These are phyloP conservation scores for Pegoplata infirma DNA, from an alignment of 2,888 invertebrate species.

Conservation along the genomic window DNA sequence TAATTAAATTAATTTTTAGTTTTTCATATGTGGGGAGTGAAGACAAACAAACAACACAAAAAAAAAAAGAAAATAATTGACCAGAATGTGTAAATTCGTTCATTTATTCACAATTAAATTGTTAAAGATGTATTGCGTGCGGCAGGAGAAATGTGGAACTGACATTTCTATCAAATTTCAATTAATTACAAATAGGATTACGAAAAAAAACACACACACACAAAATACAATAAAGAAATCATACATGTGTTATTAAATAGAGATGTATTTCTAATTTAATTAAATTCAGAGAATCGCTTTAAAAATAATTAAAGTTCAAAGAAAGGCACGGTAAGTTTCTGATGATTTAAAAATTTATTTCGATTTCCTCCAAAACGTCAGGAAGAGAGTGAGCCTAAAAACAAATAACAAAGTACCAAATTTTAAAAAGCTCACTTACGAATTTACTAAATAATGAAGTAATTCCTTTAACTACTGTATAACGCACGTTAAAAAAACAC, in stretches of 20 bases:
- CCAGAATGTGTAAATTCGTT: neutral
- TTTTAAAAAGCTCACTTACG: too few relatives aligned
- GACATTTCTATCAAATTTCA: slow-evolving; percentile 54
- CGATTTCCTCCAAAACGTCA: too few relatives aligned
- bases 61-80: too few relatives aligned
- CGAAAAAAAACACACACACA: neutral
- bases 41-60: neutral
- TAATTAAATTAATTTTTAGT: slow-evolving; percentile 51
- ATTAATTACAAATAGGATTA: slow-evolving; percentile 42
- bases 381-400: too few relatives aligned
- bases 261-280: neutral
- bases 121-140: slow-evolving; percentile 42
- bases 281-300: neutral
- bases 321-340: too few relatives aligned
- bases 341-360: too few relatives aligned
- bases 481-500: too few relatives aligned
- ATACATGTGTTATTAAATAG: neutral
- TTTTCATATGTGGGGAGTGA: neutral
- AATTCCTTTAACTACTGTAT: too few relatives aligned
- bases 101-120: slow-evolving; percentile 35
- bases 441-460: too few relatives aligned
- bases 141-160: slow-evolving; percentile 36
- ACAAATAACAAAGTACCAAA: too few relatives aligned
- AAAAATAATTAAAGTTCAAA: neutral
- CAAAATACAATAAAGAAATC: neutral